Base-by-base conservation (phyloP, 37 sponge, comb jelly and placozoan species). In the Eunapius fragilis region DNA sequence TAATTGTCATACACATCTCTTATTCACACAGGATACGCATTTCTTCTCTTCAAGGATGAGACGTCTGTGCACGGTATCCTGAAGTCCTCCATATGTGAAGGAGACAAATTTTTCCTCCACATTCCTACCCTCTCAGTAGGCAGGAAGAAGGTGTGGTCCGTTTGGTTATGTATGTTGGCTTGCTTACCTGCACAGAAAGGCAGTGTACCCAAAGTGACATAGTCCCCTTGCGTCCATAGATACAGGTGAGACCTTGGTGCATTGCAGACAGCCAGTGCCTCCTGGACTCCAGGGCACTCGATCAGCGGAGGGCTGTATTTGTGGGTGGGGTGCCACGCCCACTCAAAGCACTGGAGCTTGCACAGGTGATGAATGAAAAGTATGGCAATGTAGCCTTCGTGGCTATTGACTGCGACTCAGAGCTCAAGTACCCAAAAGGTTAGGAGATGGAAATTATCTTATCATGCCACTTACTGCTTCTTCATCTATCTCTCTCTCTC, bases 251-350 rank as follows among this genome's bases (percentile, higher is more conserved):
- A 67, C 97, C 97, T 4, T 97, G 97, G 97, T 47, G 86, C 32
- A 90, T 94, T 0, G 37, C 93, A n/a, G 97, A 97, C 76, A 92
- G 95, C 70, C 84, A 92, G 45, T 89, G 86, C 72, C 35, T 81
- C 11, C 82, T 82, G 70, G 89, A 86, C 31, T 38, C 36, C 70
- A 76, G 47, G 30, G 38, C 80, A 3, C 19, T 92, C 25, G 93
- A 97, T 45, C 84, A 89, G 49, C 93, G 95, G 17, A 97, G 88
- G 77, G 92, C 97, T 32, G 92, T 97, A 12, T 97, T 97, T 83
- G 97, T 97, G 48, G 97, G 97, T 70, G 97, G 97, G 22, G 95
- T 97, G 37, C 97, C 97, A 34, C 92, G 97, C 11, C 95, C 97
- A n/a, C 89, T 97, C 41, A 89, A 92, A 45, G 91, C 95, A 22